Evolutionary conservation across 2,888 invertebrate species (phyloP).

Genomic region (Hartigia nigra): DNA sequence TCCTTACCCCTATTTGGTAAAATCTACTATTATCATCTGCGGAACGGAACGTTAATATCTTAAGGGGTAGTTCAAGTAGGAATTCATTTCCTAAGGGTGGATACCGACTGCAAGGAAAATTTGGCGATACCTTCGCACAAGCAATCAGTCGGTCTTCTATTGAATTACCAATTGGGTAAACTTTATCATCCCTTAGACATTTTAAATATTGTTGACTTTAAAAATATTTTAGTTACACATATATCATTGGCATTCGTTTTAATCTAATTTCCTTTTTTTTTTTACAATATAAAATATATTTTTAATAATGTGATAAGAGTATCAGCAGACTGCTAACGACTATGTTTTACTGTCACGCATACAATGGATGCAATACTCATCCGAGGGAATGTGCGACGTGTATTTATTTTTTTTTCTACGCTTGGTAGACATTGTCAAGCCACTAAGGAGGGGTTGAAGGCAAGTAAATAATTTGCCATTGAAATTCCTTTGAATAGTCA

Average conservation of each 20-base stretch:
- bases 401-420: neutral
- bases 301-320: neutral
- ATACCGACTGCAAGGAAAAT: neutral
- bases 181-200: neutral
- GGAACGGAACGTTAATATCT: neutral
- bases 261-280: neutral
- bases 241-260: neutral
- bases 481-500: conserved; percentile 57
- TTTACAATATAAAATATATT: too few relatives aligned
- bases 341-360: neutral
- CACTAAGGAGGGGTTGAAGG: conserved; percentile 4
- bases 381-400: neutral
- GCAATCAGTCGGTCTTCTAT: neutral
- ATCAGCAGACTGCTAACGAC: neutral
- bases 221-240: neutral
- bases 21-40: neutral
- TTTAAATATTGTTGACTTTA: neutral
- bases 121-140: neutral
- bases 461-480: conserved; percentile 59
- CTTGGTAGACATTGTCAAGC: neutral
- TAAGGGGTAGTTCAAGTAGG: neutral
- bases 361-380: neutral
- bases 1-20: neutral
- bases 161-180: neutral
- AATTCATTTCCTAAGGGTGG: neutral